These are phyloP conservation scores for Cyprinella venusta DNA, from an alignment of 2,797 vertebrate species.

Conservation along the genomic window DNA sequence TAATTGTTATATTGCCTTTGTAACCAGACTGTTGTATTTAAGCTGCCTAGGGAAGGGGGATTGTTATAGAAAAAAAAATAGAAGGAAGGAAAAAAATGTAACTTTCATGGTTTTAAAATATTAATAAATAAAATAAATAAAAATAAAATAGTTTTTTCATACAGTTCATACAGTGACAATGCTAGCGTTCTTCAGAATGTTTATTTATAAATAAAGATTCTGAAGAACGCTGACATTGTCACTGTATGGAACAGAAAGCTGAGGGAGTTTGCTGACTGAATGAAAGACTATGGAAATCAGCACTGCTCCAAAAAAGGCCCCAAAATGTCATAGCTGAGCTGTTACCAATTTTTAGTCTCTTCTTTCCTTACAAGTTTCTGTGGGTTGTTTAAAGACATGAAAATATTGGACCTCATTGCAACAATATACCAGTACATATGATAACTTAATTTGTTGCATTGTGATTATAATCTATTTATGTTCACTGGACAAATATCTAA, in stretches of 20 bases:
- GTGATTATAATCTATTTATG: neutral
- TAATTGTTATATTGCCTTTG: too few species aligned
- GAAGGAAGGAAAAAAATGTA: too few species aligned
- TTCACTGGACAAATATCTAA: neutral
- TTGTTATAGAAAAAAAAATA: too few species aligned
- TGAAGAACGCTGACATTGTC: slow-evolving; percentile 11
- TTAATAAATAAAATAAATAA: too few species aligned
- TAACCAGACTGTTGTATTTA: too few species aligned
- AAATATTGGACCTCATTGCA: neutral
- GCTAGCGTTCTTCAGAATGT: too few species aligned
- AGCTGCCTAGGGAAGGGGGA: too few species aligned
- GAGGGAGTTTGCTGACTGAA: slow-evolving; percentile 35
- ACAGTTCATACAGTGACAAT: too few species aligned
- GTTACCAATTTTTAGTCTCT: neutral
- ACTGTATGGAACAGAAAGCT: slow-evolving; percentile 22
- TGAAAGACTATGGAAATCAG: slow-evolving; percentile 36
- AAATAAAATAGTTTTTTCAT: too few species aligned
- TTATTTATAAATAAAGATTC: neutral
- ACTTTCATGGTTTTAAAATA: too few species aligned
- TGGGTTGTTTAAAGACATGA: neutral
- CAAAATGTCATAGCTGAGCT: slow-evolving; percentile 8
- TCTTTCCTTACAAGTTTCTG: neutral
- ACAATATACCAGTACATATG: neutral
- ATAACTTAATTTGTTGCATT: neutral
- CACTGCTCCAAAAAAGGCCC: slow-evolving; percentile 5